Conservation (phyloP, 2,888 invertebrate genomes). For the Diabrotica balteata region DNA sequence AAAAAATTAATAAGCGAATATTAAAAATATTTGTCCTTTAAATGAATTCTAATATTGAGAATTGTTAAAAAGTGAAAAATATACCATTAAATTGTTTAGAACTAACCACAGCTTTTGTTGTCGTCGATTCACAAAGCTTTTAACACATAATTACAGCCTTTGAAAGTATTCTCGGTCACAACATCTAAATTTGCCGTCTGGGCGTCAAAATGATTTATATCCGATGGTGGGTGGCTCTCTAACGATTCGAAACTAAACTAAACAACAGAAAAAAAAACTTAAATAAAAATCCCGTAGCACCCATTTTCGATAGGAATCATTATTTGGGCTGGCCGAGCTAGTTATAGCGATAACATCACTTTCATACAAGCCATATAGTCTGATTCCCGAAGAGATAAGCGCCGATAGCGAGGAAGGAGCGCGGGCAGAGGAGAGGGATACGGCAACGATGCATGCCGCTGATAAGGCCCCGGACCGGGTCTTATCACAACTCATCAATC, state of each 20-base stretch:
- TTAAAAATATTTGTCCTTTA: no score
- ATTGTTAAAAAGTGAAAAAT: no score
- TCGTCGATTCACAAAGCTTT: no score
- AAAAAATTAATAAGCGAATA: no score
- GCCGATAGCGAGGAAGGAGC: slow-evolving; percentile 47
- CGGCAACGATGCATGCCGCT: slow-evolving; percentile 58
- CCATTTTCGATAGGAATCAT: slow-evolving; percentile 61
- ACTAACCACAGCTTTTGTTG: no score
- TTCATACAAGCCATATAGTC: slow-evolving; percentile 61
- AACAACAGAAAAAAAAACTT: slow-evolving; percentile 10
- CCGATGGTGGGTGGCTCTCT: slow-evolving; percentile 22
- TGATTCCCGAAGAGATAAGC: slow-evolving; percentile 58
- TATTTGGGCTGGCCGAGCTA: slow-evolving; percentile 64
- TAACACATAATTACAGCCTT: no score
- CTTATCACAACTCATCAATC: slow-evolving; percentile 62
- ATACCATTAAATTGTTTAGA: no score
- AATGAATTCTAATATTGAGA: no score
- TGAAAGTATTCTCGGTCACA: no score
- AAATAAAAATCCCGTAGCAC: slow-evolving; percentile 46
- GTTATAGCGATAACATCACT: slow-evolving; percentile 65
- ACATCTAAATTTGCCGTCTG: not conserved
- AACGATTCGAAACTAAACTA: slow-evolving; percentile 13
- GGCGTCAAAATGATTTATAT: slow-evolving; percentile 23
- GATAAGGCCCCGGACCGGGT: slow-evolving; percentile 59
- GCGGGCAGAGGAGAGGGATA: slow-evolving; percentile 48